A percentile compares a stretch with the other conserved stretches of the same genome.
phyloP scores from a whole-genome alignment of 1,140 invertebrate genomes.

The Oscheius sp. region DNA sequence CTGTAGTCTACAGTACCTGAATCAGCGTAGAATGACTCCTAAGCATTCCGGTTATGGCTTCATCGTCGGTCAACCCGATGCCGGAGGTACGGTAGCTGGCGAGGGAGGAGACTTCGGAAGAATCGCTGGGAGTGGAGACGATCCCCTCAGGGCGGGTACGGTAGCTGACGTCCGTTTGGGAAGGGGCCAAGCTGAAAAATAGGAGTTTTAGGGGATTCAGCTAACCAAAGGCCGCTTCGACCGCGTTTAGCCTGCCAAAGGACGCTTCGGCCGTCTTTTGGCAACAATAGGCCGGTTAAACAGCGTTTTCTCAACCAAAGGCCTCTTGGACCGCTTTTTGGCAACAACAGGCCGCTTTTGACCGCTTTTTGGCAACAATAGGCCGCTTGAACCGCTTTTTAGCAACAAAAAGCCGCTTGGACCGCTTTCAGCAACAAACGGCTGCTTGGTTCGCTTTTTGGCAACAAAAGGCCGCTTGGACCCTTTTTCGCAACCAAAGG shows the following conservation, averaged over 20 bases:
- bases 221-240: too few relatives aligned
- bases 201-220: conserved; percentile 16
- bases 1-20: neutral
- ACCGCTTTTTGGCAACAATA: too few relatives aligned
- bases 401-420: too few relatives aligned
- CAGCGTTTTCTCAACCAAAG: neutral
- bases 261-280: too few relatives aligned
- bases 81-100: conserved; percentile 13
- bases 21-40: conserved; percentile 38
- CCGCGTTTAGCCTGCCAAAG: too few relatives aligned
- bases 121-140: conserved; percentile 13
- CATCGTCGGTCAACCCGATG: conserved; percentile 31
- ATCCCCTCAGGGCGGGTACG: conserved; percentile 28
- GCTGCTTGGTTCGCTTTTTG: too few relatives aligned
- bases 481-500: too few relatives aligned
- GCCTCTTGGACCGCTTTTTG: too few relatives aligned
- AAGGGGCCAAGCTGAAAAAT: conserved; percentile 19
- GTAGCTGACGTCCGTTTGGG: conserved; percentile 42
- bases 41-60: conserved; percentile 37
- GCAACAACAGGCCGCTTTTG: too few relatives aligned
- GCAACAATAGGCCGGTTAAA: conserved; percentile 22
- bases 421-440: too few relatives aligned
- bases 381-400: too few relatives aligned
- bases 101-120: conserved; percentile 27
- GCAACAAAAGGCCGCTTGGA: too few relatives aligned